phyloP scores from a whole-genome alignment of 1,140 invertebrate genomes.

The Macrotrachela quadricornifera region DNA sequence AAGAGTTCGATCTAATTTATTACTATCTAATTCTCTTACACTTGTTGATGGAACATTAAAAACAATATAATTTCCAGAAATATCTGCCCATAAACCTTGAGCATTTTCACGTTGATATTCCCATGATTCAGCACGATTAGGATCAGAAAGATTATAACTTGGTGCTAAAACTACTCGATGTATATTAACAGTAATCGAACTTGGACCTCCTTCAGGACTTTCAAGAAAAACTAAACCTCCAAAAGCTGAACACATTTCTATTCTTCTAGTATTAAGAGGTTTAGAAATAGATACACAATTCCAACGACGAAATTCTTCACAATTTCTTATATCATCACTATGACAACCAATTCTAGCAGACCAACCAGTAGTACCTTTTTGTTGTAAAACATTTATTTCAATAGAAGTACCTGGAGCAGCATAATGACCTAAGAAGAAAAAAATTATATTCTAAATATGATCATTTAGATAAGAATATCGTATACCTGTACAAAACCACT shows the following conservation, averaged over 20 bases:
- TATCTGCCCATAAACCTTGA: constrained; percentile 14
- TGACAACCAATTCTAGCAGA: constrained; percentile 3
- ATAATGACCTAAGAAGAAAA: no score
- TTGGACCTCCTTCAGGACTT: neutral
- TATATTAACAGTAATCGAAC: neutral
- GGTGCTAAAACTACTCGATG: neutral
- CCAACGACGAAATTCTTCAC: neutral
- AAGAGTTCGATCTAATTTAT: constrained; percentile 9
- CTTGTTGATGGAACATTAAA: constrained; percentile 12
- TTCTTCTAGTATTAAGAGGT: neutral
- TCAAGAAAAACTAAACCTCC: constrained; percentile 6
- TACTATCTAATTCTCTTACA: constrained; percentile 10
- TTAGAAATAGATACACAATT: neutral
- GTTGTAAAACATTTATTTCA: neutral
- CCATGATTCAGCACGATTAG: constrained; percentile 3
- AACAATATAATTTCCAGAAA: constrained; percentile 11
- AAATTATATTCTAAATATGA: no score
- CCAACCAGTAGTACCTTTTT: neutral
- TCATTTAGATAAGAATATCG: no score
- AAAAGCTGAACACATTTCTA: neutral
- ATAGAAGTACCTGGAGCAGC: neutral
- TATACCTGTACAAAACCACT: constrained; percentile 3
- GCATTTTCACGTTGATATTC: neutral
- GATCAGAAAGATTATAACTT: constrained; percentile 4
- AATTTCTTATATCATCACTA: neutral